Evolutionary conservation across 2,797 vertebrate species (phyloP).

Genomic region (Scyliorhinus canicula): DNA sequence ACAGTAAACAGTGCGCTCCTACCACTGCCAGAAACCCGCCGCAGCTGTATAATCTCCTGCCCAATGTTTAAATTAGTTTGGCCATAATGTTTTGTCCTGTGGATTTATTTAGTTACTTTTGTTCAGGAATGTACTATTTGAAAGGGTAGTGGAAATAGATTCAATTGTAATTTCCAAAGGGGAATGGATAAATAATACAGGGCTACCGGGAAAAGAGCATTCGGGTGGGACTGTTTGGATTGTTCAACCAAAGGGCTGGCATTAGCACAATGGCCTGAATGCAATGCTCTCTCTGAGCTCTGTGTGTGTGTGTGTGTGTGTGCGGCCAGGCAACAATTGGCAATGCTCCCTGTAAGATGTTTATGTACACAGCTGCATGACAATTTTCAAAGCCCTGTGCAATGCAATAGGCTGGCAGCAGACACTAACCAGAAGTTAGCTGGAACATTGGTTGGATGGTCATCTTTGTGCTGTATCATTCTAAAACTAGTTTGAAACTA

Average conservation of each 20-base stretch:
- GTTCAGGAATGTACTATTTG: not conserved
- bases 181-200: not conserved
- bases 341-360: no score
- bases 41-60: no score
- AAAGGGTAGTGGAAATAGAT: not conserved
- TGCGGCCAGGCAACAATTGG: no score
- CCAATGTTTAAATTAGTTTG: not conserved
- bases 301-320: no score
- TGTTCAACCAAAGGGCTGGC: not conserved
- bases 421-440: not conserved
- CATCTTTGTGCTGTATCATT: not conserved
- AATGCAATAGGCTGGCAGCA: no score
- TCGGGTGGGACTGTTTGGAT: not conserved
- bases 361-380: no score
- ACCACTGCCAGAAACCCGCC: no score
- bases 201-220: not conserved
- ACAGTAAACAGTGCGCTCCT: no score
- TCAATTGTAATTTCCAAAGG: not conserved
- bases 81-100: no score
- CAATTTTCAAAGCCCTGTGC: no score
- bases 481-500: not conserved
- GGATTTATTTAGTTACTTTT: not conserved
- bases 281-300: no score
- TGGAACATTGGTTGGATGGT: not conserved
- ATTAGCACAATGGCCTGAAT: no score